phyloP scores from a whole-genome alignment of 2,888 invertebrate genomes.

The Cheilosia urbana region DNA sequence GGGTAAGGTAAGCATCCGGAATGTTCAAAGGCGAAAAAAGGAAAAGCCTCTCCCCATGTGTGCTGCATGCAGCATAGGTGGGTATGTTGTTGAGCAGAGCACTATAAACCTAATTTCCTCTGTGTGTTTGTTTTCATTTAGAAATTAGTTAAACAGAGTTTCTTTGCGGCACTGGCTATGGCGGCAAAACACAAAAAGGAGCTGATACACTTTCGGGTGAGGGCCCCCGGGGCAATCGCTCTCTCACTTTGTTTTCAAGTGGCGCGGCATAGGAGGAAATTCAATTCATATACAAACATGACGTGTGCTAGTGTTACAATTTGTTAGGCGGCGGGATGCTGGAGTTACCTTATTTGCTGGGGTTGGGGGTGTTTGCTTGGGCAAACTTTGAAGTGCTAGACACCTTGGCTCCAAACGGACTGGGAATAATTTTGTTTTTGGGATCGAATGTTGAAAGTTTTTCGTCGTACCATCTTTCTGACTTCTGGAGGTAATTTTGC shows the following conservation, averaged over 20 bases:
- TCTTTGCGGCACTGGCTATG: conserved; percentile 50
- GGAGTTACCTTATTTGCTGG: neutral
- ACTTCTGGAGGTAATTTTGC: neutral
- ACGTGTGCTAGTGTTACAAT: conserved; percentile 67
- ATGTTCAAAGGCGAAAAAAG: conserved; percentile 52
- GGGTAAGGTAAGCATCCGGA: conserved; percentile 55
- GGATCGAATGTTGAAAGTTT: conserved; percentile 6
- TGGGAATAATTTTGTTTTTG: conserved; percentile 16
- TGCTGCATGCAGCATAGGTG: neutral
- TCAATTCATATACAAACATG: conserved; percentile 60
- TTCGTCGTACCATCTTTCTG: neutral
- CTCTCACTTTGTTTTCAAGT: conserved; percentile 61
- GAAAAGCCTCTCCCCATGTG: conserved; percentile 24
- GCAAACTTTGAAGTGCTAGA: conserved; percentile 64
- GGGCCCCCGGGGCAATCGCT: conserved; percentile 49
- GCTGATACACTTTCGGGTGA: conserved; percentile 46
- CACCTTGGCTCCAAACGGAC: conserved; percentile 65
- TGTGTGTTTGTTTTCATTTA: conserved; percentile 76
- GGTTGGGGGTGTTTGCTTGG: conserved; percentile 19
- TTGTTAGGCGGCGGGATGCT: conserved; percentile 32
- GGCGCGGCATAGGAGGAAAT: conserved; percentile 14
- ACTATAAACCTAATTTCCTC: conserved; percentile 73
- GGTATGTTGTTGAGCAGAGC: conserved; percentile 26
- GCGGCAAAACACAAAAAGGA: conserved; percentile 48
- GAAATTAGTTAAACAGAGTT: conserved; percentile 76